These are phyloP conservation scores for Chaetoderma sp. DNA, from an alignment of 2,888 invertebrate species.

Conservation along the genomic window DNA sequence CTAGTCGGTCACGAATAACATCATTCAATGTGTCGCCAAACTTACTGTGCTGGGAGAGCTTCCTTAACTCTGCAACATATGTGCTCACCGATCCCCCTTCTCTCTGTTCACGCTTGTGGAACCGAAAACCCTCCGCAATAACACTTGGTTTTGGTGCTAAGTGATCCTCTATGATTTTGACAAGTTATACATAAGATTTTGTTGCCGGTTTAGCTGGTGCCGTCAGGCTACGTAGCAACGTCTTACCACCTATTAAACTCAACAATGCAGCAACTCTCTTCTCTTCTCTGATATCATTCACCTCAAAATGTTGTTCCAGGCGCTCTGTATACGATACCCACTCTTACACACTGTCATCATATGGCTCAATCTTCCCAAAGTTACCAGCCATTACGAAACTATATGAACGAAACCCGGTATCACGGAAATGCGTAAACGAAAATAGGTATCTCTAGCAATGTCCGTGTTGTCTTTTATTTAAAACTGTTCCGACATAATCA, in stretches of 20 bases:
- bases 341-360: slow-evolving; percentile 1
- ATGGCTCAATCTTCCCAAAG: neutral
- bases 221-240: slow-evolving; percentile 19
- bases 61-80: neutral
- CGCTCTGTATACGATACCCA: slow-evolving; percentile 33
- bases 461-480: too few species aligned
- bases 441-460: too few species aligned
- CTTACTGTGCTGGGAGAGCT: neutral
- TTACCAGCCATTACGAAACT: slow-evolving; percentile 4
- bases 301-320: slow-evolving; percentile 30
- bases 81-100: neutral
- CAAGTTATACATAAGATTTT: slow-evolving; percentile 26
- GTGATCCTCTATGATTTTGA: slow-evolving; percentile 20
- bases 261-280: slow-evolving; percentile 32
- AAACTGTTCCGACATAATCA: too few species aligned
- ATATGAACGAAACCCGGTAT: too few species aligned
- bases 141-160: slow-evolving; percentile 28
- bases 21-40: slow-evolving; percentile 20
- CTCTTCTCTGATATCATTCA: slow-evolving; percentile 26
- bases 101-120: neutral
- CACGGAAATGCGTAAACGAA: too few species aligned
- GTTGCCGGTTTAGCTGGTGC: slow-evolving; percentile 30
- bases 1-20: slow-evolving; percentile 31
- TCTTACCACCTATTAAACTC: slow-evolving; percentile 28
- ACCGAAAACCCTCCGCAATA: slow-evolving; percentile 25